Conservation (phyloP, 2,113 vertebrate genomes). For the Limanda limanda region DNA sequence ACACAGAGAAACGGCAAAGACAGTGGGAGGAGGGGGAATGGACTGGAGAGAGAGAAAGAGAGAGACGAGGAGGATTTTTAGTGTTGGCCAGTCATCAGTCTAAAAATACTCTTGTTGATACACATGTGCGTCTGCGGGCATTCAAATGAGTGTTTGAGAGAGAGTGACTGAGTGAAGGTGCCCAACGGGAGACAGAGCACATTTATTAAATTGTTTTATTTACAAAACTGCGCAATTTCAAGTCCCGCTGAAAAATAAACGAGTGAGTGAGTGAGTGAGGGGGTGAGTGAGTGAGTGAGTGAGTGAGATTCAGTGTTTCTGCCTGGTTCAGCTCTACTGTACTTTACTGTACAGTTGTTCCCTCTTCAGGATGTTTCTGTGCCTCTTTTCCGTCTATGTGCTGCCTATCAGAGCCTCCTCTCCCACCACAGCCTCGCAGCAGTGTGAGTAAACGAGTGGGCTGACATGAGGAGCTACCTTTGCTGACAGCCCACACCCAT, state of each 20-base stretch:
- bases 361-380: not conserved
- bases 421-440: slow-evolving; percentile 21
- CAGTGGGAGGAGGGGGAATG: slow-evolving; percentile 4
- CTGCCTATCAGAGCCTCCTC: slow-evolving; percentile 9
- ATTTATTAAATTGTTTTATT: not conserved
- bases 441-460: slow-evolving; percentile 46
- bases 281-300: not conserved
- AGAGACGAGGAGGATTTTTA: slow-evolving; percentile 30
- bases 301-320: not conserved
- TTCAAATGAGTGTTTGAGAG: slow-evolving; percentile 50
- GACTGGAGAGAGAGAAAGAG: slow-evolving; percentile 8
- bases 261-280: slow-evolving; percentile 17
- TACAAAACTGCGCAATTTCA: slow-evolving; percentile 51
- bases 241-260: slow-evolving; percentile 51
- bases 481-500: slow-evolving; percentile 43
- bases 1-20: slow-evolving; percentile 25
- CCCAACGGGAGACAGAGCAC: not conserved
- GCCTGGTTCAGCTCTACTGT: not conserved
- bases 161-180: slow-evolving; percentile 25
- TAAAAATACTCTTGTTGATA: slow-evolving; percentile 64
- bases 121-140: slow-evolving; percentile 35
- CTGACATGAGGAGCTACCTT: slow-evolving; percentile 54
- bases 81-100: slow-evolving; percentile 40
- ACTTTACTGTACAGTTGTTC: not conserved
- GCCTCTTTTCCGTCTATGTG: not conserved